A percentile compares a stretch with the other conserved stretches of the same genome.
phyloP scores from a whole-genome alignment of 2,113 vertebrate species.

The Siphamia tubifer region DNA sequence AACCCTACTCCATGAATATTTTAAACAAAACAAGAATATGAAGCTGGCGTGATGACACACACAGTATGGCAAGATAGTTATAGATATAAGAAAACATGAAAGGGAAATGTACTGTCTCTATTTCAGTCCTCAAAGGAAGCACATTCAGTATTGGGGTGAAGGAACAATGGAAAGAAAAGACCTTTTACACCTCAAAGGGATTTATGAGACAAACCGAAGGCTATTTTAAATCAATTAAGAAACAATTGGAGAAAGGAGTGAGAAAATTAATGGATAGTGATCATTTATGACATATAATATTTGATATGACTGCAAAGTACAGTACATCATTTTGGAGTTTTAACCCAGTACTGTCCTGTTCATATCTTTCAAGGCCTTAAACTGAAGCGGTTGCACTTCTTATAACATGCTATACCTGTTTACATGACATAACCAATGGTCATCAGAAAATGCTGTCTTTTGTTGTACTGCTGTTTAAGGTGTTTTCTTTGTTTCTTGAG shows the following conservation, averaged over 20 bases:
- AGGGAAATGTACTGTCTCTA: not conserved
- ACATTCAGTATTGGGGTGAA: not conserved
- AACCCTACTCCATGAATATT: not conserved
- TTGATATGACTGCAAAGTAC: too few relatives aligned
- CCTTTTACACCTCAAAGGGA: too few relatives aligned
- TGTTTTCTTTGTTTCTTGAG: not conserved
- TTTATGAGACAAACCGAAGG: too few relatives aligned
- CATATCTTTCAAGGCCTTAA: conserved; percentile 20
- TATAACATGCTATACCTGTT: conserved; percentile 4
- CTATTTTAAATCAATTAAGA: not conserved
- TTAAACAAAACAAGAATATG: not conserved
- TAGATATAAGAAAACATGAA: not conserved
- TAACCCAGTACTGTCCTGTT: not conserved
- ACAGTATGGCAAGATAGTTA: not conserved
- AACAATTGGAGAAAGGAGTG: too few relatives aligned
- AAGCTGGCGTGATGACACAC: not conserved
- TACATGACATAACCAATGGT: not conserved
- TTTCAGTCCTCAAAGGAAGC: too few relatives aligned
- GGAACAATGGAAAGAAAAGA: not conserved
- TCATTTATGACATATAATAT: too few relatives aligned
- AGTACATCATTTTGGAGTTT: too few relatives aligned
- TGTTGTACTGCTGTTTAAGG: not conserved
- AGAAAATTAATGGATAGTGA: too few relatives aligned
- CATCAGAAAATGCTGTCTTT: not conserved
- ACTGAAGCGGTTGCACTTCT: conserved; percentile 1